These are phyloP conservation scores for Brachionichthys hirsutus DNA, from an alignment of 2,113 vertebrate genomes.

Conservation along the genomic window DNA sequence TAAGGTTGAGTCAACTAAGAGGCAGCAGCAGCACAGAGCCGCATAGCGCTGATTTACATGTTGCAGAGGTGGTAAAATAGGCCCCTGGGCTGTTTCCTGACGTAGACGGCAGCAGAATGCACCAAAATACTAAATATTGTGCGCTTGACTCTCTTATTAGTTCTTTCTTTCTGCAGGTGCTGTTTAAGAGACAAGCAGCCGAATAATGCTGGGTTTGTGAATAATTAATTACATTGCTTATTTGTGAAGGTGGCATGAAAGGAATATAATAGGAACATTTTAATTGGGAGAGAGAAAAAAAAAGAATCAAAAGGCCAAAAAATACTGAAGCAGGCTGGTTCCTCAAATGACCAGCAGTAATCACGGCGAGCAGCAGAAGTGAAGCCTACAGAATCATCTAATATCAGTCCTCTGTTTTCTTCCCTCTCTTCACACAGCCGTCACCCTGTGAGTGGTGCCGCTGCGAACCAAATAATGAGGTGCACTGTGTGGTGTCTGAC, in stretches of 20 bases:
- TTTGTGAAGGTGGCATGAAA: conserved; percentile 9
- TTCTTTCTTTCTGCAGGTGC: conserved; percentile 26
- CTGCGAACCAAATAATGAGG: conserved; percentile 99
- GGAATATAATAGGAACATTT: background rate
- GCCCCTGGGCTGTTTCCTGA: conserved; percentile 42
- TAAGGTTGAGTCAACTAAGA: conserved; percentile 43
- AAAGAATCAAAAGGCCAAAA: conserved; percentile 5
- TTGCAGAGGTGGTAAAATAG: conserved; percentile 50
- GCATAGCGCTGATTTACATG: conserved; percentile 54
- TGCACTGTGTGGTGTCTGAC: conserved; percentile 99
- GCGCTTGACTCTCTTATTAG: conserved; percentile 13
- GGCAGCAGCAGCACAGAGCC: conserved; percentile 38
- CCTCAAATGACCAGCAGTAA: background rate
- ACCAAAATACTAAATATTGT: conserved; percentile 47
- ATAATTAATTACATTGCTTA: conserved; percentile 41
- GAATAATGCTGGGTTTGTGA: conserved; percentile 30
- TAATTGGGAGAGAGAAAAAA: conserved; percentile 1
- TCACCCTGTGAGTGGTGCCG: conserved; percentile 96
- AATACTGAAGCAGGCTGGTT: background rate
- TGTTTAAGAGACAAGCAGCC: conserved; percentile 27
- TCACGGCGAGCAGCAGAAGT: conserved; percentile 1
- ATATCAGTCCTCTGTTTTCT: conserved; percentile 22
- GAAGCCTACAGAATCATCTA: conserved; percentile 47
- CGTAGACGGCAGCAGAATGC: conserved; percentile 35
- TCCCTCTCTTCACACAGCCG: conserved; percentile 75